phyloP scores from a whole-genome alignment of 2,797 vertebrate genomes.

The Novumbra hubbsi region DNA sequence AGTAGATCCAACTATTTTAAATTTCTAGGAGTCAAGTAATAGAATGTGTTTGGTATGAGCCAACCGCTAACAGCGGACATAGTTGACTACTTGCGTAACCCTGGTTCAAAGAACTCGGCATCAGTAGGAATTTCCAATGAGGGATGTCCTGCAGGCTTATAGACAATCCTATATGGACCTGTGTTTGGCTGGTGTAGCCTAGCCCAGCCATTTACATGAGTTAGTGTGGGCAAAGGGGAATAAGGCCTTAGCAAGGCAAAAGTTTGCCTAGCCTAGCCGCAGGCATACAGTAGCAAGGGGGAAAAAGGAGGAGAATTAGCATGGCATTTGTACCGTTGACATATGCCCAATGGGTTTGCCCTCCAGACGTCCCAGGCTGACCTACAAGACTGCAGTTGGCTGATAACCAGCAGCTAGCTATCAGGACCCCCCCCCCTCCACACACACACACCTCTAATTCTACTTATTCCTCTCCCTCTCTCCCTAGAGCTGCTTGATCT shows the following conservation, averaged over 20 bases:
- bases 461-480: slow-evolving; percentile 20
- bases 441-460: slow-evolving; percentile 1
- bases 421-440: background rate
- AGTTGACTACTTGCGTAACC: no score
- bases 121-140: no score
- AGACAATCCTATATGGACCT: no score
- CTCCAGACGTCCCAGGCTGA: slow-evolving; percentile 9
- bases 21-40: no score
- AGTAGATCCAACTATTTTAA: no score
- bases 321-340: slow-evolving; percentile 32
- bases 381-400: slow-evolving; percentile 12
- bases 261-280: slow-evolving; percentile 5
- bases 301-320: slow-evolving; percentile 26
- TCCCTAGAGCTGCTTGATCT: slow-evolving; percentile 12
- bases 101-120: no score
- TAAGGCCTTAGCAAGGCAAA: background rate
- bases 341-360: slow-evolving; percentile 21
- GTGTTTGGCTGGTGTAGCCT: background rate
- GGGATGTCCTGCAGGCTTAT: no score
- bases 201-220: slow-evolving; percentile 9
- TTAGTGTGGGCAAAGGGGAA: background rate
- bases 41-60: no score
- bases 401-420: slow-evolving; percentile 25
- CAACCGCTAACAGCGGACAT: no score
- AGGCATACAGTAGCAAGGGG: background rate